phyloP scores from a whole-genome alignment of 1,140 invertebrate genomes.

The Littorina saxatilis region DNA sequence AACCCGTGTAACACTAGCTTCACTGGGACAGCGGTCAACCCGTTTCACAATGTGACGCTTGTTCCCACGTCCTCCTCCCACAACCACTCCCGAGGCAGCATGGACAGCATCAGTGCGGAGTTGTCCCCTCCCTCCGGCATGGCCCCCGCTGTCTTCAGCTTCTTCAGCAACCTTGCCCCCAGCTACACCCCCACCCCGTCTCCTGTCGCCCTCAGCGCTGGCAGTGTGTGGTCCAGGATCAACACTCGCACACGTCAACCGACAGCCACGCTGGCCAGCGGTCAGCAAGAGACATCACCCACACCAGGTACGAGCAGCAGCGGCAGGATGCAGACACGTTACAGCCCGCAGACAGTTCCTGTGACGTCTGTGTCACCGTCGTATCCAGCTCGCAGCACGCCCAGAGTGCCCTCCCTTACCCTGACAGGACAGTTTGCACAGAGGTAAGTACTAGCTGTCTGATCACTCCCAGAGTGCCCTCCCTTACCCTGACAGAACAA shows the following conservation, averaged over 20 bases:
- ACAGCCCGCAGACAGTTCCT: slow-evolving; percentile 3
- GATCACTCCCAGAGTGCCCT: too few species aligned
- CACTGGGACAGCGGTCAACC: background rate
- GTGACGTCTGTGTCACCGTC: background rate
- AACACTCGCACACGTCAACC: background rate
- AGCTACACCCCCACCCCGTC: background rate
- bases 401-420: slow-evolving; percentile 26
- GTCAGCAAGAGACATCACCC: background rate
- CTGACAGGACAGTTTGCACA: slow-evolving; percentile 24
- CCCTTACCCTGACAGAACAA: too few species aligned
- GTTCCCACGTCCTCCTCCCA: background rate
- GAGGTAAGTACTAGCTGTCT: too few species aligned
- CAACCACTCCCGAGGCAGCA: background rate
- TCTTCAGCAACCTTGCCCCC: background rate
- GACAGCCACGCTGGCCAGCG: background rate
- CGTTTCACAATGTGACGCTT: slow-evolving; percentile 7
- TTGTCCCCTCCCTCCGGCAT: background rate
- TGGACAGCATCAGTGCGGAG: slow-evolving; percentile 28
- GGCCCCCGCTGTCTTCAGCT: background rate
- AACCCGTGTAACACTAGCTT: background rate
- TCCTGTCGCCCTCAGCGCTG: background rate
- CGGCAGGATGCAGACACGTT: slow-evolving; percentile 19
- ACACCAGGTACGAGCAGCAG: background rate
- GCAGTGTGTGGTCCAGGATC: slow-evolving; percentile 30
- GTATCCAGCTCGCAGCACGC: slow-evolving; percentile 1